Conservation (phyloP, 1,140 invertebrate species). For the Drosophila quadrilineata region DNA sequence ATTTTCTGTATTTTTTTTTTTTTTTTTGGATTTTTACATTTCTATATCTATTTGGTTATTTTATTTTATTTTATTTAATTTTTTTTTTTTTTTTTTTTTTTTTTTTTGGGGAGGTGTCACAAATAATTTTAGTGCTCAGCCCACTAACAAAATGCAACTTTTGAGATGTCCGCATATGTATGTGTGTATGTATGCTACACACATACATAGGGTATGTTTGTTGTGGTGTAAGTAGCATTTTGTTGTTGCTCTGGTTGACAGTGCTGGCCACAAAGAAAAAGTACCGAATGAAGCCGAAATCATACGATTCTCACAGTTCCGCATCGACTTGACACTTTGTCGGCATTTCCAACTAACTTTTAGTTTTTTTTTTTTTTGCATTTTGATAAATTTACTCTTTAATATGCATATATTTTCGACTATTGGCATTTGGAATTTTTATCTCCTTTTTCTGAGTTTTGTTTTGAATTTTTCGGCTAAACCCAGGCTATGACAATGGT, state of each 20-base stretch:
- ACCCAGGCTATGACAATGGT: conserved; percentile 67
- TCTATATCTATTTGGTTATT: neutral
- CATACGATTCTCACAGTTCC: conserved; percentile 63
- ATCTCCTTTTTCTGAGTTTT: neutral
- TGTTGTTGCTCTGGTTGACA: conserved; percentile 16
- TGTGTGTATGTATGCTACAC: conserved; percentile 10
- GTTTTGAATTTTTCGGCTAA: conserved; percentile 35
- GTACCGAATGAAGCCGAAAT: conserved; percentile 46
- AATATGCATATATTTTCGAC: neutral
- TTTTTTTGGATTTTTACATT: neutral
- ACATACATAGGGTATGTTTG: no score
- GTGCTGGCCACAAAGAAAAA: conserved; percentile 25
- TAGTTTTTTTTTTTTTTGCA: neutral
- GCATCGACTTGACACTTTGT: conserved; percentile 18
- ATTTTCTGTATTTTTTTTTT: conserved; percentile 27
- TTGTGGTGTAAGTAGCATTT: neutral
- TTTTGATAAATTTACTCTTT: neutral
- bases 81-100: conserved; percentile 1
- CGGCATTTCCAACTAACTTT: neutral
- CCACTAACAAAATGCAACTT: conserved; percentile 18
- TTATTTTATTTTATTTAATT: neutral
- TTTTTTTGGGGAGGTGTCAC: conserved; percentile 7
- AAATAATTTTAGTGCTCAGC: conserved; percentile 22
- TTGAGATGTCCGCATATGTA: neutral
- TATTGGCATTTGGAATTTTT: neutral